phyloP scores from a whole-genome alignment of 2,113 vertebrate genomes.

The Carassius auratus region DNA sequence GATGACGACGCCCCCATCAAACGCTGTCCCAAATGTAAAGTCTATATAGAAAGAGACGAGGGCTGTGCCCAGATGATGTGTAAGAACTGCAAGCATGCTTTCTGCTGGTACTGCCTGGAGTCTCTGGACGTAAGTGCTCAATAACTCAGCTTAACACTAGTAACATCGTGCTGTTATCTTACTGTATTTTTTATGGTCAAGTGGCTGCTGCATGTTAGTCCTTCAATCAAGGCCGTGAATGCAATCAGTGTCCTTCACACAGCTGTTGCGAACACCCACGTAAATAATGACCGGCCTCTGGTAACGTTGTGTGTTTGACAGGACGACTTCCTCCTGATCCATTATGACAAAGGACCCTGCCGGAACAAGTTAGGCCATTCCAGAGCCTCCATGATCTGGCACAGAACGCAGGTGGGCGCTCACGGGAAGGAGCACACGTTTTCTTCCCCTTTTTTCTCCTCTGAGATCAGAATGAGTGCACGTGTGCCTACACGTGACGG shows the following conservation, averaged over 20 bases:
- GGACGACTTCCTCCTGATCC: slow-evolving; percentile 99
- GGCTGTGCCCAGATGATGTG: slow-evolving; percentile 99
- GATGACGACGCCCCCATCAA: slow-evolving; percentile 95
- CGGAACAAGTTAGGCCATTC: slow-evolving; percentile 98
- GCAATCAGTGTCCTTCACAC: slow-evolving; percentile 19
- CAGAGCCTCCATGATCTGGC: slow-evolving; percentile 98
- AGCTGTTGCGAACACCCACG: slow-evolving; percentile 19
- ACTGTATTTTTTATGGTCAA: slow-evolving; percentile 24
- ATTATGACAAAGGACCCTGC: slow-evolving; percentile 98
- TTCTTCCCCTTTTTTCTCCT: not conserved
- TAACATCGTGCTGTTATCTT: not conserved
- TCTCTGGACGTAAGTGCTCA: slow-evolving; percentile 90
- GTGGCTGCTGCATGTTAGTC: not conserved
- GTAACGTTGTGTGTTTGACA: slow-evolving; percentile 62
- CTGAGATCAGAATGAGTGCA: slow-evolving; percentile 3
- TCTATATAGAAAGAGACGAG: slow-evolving; percentile 97
- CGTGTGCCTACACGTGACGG: slow-evolving; percentile 1
- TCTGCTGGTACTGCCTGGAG: slow-evolving; percentile 99
- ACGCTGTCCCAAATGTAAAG: slow-evolving; percentile 98
- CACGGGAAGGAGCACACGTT: slow-evolving; percentile 5
- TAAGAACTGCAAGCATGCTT: slow-evolving; percentile 97
- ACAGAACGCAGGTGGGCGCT: slow-evolving; percentile 92
- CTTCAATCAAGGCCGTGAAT: slow-evolving; percentile 3
- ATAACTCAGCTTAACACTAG: not conserved
- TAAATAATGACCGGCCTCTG: slow-evolving; percentile 27